These are phyloP conservation scores for roundworm (Caenorhabditis elegans) DNA, from an alignment of 1,140 invertebrate genomes.

Conservation along the genomic window WBcel235 BX284605.5:9145501-9146000, in stretches of 20 bases:
- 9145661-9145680: slow-evolving; percentile 78
- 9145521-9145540: slow-evolving; percentile 95
- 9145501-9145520: slow-evolving; percentile 89
- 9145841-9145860: no score
- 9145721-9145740: slow-evolving; percentile 86
- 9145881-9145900: slow-evolving; percentile 83
- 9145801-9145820: no score
- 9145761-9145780: slow-evolving; percentile 74
- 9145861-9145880: slow-evolving; percentile 71
- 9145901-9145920: slow-evolving; percentile 80
- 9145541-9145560: slow-evolving; percentile 81
- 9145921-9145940: slow-evolving; percentile 91
- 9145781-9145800: background rate
- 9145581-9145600: slow-evolving; percentile 94
- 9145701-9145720: slow-evolving; percentile 78
- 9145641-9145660: slow-evolving; percentile 79
- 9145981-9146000: slow-evolving; percentile 82
- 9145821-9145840: no score
- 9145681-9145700: slow-evolving; percentile 73
- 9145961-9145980: slow-evolving; percentile 86
- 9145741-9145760: slow-evolving; percentile 96
- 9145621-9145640: slow-evolving; percentile 90
- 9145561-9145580: slow-evolving; percentile 81
- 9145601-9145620: slow-evolving; percentile 91
- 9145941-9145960: slow-evolving; percentile 97